Conservation (phyloP, 2,888 invertebrate genomes). For the Euproctis similis region DNA sequence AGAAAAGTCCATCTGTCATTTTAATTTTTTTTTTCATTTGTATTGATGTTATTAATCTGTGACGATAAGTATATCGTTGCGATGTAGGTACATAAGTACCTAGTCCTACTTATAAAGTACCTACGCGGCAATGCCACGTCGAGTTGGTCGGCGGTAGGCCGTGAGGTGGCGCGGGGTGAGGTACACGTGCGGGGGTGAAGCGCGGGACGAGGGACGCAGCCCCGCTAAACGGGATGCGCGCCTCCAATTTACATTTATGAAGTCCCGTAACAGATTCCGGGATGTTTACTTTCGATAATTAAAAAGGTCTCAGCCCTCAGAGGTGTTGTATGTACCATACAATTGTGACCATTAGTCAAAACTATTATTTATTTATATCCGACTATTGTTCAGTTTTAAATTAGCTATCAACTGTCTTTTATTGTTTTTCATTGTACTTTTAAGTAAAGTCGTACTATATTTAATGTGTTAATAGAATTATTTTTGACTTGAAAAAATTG, state of each 20-base stretch:
- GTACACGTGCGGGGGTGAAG: slow-evolving; percentile 13
- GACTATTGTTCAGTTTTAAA: too few relatives aligned
- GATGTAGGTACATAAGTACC: too few relatives aligned
- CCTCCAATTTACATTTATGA: slow-evolving; percentile 75
- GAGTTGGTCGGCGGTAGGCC: slow-evolving; percentile 29
- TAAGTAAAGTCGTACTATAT: too few relatives aligned
- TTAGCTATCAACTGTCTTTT: too few relatives aligned
- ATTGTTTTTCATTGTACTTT: too few relatives aligned
- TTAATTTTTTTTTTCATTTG: too few relatives aligned
- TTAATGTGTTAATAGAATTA: too few relatives aligned
- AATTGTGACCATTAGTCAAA: too few relatives aligned
- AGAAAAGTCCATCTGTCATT: too few relatives aligned
- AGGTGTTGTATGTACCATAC: slow-evolving; percentile 33
- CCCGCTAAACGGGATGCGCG: slow-evolving; percentile 65
- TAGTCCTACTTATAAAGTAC: too few relatives aligned
- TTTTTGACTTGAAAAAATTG: too few relatives aligned
- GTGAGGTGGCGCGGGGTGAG: slow-evolving; percentile 23
- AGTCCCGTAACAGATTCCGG: slow-evolving; percentile 68
- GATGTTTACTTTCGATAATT: slow-evolving; percentile 73
- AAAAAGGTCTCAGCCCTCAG: slow-evolving; percentile 70
- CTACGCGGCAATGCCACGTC: slow-evolving; percentile 38
- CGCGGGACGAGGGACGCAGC: slow-evolving; percentile 24
- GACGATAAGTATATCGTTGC: slow-evolving; percentile 21
- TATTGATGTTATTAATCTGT: not conserved
- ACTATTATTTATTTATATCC: too few relatives aligned